Conservation (phyloP, 2,888 invertebrate genomes). For the Lottia gigantea region DNA sequence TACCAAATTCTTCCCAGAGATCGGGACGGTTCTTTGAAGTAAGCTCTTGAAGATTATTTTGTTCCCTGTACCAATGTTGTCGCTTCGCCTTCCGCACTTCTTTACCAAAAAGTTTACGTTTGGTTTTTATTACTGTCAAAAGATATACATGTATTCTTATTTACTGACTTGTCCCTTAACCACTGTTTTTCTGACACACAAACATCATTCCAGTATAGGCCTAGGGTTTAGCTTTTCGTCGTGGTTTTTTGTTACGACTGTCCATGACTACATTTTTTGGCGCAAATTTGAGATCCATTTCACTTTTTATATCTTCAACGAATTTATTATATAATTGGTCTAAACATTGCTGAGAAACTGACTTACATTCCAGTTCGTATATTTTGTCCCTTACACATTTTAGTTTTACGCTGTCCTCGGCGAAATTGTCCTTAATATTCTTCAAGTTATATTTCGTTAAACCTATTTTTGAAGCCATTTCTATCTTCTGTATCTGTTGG, state of each 20-base stretch:
- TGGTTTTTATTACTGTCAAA: neutral
- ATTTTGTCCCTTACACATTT: neutral
- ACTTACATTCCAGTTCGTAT: neutral
- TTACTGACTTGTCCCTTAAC: neutral
- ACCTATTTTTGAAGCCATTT: neutral
- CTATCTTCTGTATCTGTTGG: no score
- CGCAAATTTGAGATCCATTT: constrained; percentile 1
- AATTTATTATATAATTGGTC: neutral
- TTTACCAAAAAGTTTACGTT: neutral
- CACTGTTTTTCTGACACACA: neutral
- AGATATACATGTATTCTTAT: neutral
- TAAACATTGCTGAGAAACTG: neutral
- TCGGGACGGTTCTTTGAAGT: neutral
- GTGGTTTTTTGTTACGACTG: neutral
- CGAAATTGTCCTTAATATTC: neutral
- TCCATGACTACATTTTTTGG: neutral
- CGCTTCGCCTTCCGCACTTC: neutral
- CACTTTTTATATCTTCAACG: neutral
- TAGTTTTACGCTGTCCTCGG: neutral
- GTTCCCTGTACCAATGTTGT: neutral
- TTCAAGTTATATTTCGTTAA: neutral
- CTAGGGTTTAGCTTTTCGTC: neutral
- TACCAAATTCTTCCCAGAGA: neutral
- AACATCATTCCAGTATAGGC: neutral
- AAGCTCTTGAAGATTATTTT: no score